phyloP scores from a whole-genome alignment of 1,140 invertebrate genomes.

The Watersipora subatra region DNA sequence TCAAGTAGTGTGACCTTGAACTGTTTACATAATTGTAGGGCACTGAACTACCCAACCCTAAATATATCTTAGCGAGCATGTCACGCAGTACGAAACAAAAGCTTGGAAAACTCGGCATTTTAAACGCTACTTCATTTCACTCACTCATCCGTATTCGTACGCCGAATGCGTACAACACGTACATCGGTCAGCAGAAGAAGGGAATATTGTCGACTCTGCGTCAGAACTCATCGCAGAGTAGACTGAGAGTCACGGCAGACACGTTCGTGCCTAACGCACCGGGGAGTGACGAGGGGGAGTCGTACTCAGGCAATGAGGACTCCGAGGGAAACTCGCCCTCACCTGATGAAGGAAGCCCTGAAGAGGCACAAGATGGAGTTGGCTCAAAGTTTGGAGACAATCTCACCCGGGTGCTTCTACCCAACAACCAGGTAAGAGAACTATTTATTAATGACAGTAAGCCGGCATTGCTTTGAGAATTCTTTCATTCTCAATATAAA shows the following conservation, averaged over 20 bases:
- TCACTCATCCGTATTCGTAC: slow-evolving; percentile 86
- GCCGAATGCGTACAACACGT: slow-evolving; percentile 2
- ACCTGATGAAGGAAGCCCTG: slow-evolving; percentile 10
- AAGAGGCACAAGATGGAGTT: slow-evolving; percentile 5
- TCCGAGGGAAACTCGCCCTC: slow-evolving; percentile 14
- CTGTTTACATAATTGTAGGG: too few relatives aligned
- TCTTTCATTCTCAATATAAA: too few relatives aligned
- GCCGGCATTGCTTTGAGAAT: too few relatives aligned
- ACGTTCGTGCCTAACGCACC: background rate
- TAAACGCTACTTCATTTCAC: slow-evolving; percentile 94
- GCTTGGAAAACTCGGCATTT: slow-evolving; percentile 84
- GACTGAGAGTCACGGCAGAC: background rate
- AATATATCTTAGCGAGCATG: slow-evolving; percentile 86
- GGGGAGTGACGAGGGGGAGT: background rate
- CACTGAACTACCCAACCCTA: slow-evolving; percentile 89
- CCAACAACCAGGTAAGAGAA: slow-evolving; percentile 65
- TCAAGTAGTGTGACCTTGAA: too few relatives aligned
- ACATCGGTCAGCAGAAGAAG: background rate
- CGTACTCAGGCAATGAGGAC: slow-evolving; percentile 14
- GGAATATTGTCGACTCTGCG: background rate
- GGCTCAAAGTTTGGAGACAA: slow-evolving; percentile 47
- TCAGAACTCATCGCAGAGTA: background rate
- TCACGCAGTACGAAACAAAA: slow-evolving; percentile 86
- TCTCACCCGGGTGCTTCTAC: slow-evolving; percentile 71
- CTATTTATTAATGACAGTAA: too few relatives aligned